phyloP scores from a whole-genome alignment of 2,113 vertebrate species.

The Corythaixoides concolor region DNA sequence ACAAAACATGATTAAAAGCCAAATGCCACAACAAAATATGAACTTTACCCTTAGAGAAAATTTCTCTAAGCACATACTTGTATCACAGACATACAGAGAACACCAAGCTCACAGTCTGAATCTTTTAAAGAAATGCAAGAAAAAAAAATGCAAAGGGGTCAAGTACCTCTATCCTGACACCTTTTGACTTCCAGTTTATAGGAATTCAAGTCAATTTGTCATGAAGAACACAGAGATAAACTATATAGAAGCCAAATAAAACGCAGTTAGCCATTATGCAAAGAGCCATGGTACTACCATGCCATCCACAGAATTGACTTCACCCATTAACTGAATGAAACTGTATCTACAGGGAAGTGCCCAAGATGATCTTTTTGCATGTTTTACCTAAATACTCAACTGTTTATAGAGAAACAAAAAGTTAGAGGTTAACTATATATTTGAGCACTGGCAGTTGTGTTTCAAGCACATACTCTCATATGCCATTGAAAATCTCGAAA shows the following conservation, averaged over 20 bases:
- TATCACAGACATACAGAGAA: background rate
- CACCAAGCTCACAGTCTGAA: background rate
- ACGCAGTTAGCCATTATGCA: background rate
- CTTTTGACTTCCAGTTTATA: background rate
- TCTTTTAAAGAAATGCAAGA: background rate
- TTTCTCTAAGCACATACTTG: background rate
- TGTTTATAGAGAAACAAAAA: background rate
- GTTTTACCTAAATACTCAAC: background rate
- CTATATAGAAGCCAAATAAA: background rate
- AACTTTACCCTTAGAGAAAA: background rate
- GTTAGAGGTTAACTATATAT: background rate
- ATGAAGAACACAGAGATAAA: background rate
- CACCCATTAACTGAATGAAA: background rate
- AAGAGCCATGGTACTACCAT: background rate
- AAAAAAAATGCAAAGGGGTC: background rate
- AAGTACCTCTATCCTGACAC: background rate
- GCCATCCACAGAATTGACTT: background rate
- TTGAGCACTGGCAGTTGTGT: background rate
- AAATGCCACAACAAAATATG: background rate
- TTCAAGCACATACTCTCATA: background rate
- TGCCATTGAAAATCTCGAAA: background rate
- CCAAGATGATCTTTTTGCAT: background rate
- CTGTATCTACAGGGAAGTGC: background rate
- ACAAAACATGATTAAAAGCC: background rate
- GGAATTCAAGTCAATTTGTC: background rate